Evolutionary conservation across 2,113 vertebrate genomes (phyloP), one percentile per base, ranked within the genome.

Genomic region (Lepisosteus oculatus): DNA sequence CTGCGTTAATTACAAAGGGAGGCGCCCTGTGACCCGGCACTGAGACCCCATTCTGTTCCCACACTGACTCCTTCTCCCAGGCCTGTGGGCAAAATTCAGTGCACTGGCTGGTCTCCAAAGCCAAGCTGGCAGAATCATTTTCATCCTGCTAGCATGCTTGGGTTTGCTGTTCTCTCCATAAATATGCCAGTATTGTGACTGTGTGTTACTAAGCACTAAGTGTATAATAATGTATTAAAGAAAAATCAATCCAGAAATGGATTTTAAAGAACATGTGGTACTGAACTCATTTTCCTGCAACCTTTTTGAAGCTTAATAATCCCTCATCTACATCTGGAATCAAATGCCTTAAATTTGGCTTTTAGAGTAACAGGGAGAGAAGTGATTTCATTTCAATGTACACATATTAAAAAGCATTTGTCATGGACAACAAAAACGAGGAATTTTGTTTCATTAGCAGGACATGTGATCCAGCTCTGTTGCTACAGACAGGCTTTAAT

Each of bases 211-310:
- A 61, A 61, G 65, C 65, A 68, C 15, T 4, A 29, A 29, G 57
- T 14, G 54, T 43, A 15, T 14, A 29, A 73, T 61, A 15, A n/a
- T 67, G 45, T 44, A 55, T 68, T 54, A 61, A 29, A 67, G 29
- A 68, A 12, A 54, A 51, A 61, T 61, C 65, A 73, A 68, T 68
- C 72, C 17, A 68, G 67, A 73, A 68, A 67, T 68, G 65, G 72
- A 41, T 9, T 45, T 41, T 41, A 62, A 68, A 56, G 56, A 61
- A 44, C 72, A 73, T 73, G 72, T 68, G 57, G 44, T 56, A 11
- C 44, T 43, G 55, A 43, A 73, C 51, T 68, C 65, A 73, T 68
- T 73, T 73, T 61, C 67, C 67, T 73, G 65, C 43, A 67, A 45
- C 61, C 56, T 73, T 62, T 47, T 67, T 61, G 29, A 62, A 68